Conservation (phyloP, 2,888 invertebrate species). For the Merodon equestris region DNA sequence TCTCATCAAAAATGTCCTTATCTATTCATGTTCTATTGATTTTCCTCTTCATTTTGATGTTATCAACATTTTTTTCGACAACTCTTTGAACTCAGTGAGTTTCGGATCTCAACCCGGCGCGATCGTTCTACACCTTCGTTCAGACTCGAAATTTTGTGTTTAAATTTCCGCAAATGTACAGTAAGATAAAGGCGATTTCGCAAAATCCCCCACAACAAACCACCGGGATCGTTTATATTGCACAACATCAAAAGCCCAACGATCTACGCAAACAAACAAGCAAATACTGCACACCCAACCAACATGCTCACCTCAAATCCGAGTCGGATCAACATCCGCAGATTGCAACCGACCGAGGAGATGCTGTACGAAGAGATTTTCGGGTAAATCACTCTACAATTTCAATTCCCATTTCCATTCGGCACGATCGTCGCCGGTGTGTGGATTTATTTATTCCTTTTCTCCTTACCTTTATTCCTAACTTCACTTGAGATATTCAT, state of each 20-base stretch:
- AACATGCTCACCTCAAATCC: slow-evolving; percentile 47
- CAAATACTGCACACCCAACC: slow-evolving; percentile 30
- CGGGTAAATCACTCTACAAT: slow-evolving; percentile 47
- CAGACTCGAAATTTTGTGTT: background rate
- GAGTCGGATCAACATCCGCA: slow-evolving; percentile 40
- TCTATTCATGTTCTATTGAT: too few species aligned
- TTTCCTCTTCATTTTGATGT: too few species aligned
- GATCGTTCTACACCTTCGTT: too few species aligned
- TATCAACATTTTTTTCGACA: too few species aligned
- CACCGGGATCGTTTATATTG: slow-evolving; percentile 17
- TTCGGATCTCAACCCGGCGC: too few species aligned
- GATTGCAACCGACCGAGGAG: slow-evolving; percentile 46
- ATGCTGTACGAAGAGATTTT: slow-evolving; percentile 53
- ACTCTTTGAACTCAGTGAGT: too few species aligned
- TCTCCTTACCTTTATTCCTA: background rate
- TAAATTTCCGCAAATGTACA: slow-evolving; percentile 4
- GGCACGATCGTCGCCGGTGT: slow-evolving; percentile 2
- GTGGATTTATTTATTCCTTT: slow-evolving; percentile 24
- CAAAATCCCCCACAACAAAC: too few species aligned
- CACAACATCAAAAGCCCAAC: slow-evolving; percentile 43
- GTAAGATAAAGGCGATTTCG: slow-evolving; percentile 27
- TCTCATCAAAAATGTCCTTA: too few species aligned
- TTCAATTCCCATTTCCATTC: background rate
- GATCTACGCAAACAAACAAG: slow-evolving; percentile 39
- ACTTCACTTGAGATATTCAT: slow-evolving; percentile 43